These are phyloP conservation scores for Lateolabrax maculatus DNA, from an alignment of 2,797 vertebrate species.

Conservation along the genomic window DNA sequence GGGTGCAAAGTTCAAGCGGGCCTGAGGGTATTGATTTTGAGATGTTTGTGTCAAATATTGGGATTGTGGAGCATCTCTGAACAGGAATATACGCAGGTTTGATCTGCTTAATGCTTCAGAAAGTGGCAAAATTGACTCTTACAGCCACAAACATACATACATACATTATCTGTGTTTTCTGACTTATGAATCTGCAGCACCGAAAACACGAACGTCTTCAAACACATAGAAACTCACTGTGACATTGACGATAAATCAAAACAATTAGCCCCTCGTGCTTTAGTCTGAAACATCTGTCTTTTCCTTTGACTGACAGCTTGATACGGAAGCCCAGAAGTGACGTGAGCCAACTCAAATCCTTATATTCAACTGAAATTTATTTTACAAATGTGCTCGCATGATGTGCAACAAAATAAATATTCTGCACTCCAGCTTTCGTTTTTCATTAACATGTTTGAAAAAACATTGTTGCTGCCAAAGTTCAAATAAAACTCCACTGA, in stretches of 20 bases:
- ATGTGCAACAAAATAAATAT: not conserved
- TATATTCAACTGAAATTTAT: not conserved
- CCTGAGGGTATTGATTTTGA: slow-evolving; percentile 60
- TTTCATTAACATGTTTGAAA: not conserved
- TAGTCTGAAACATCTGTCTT: not conserved
- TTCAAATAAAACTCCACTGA: not conserved
- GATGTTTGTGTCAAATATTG: slow-evolving; percentile 38
- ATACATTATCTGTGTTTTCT: not conserved
- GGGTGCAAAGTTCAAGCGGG: slow-evolving; percentile 46
- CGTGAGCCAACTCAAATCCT: not conserved
- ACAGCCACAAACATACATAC: not conserved
- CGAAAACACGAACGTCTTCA: not conserved
- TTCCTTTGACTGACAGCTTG: not conserved
- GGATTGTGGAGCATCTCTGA: slow-evolving; percentile 39
- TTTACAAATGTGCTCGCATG: not conserved
- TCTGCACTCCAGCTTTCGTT: not conserved
- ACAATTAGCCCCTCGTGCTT: not conserved
- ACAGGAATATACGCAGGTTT: slow-evolving; percentile 37
- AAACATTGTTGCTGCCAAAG: not conserved
- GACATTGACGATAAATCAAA: slow-evolving; percentile 5
- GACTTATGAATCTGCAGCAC: not conserved
- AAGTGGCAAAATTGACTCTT: slow-evolving; percentile 30
- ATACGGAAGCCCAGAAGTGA: slow-evolving; percentile 27
- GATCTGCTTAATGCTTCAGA: slow-evolving; percentile 47
- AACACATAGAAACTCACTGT: not conserved